phyloP scores from a whole-genome alignment of 1,140 invertebrate genomes.

The Bicyclus anynana region DNA sequence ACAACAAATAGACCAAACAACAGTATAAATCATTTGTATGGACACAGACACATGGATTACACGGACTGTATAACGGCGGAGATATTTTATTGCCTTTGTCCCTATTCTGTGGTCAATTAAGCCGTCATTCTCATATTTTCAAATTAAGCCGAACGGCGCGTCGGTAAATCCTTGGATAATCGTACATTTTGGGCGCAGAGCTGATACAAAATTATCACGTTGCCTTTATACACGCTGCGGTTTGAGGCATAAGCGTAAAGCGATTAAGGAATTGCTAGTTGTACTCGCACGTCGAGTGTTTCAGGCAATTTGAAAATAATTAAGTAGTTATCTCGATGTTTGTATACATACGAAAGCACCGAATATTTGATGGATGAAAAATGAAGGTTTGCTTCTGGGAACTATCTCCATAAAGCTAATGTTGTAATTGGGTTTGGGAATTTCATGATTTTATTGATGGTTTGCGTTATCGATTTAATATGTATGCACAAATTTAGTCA shows the following conservation, averaged over 20 bases:
- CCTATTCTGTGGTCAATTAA: conserved; percentile 49
- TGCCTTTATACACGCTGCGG: conserved; percentile 12
- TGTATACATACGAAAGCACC: no score
- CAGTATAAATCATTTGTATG: not conserved
- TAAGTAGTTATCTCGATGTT: no score
- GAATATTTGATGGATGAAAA: no score
- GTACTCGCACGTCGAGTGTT: no score
- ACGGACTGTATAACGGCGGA: conserved; percentile 14
- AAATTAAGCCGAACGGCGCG: conserved; percentile 49
- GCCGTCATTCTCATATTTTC: conserved; percentile 60
- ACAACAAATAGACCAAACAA: not conserved
- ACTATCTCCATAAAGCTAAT: no score
- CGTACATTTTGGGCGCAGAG: conserved; percentile 42
- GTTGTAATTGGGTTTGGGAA: no score
- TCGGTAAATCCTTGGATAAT: conserved; percentile 51
- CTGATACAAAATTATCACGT: conserved; percentile 44
- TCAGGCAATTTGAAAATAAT: no score
- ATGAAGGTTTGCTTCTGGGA: no score
- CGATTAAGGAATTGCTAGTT: no score
- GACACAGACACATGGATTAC: not conserved
- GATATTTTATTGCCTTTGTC: conserved; percentile 27
- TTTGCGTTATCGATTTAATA: no score
- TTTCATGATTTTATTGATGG: no score
- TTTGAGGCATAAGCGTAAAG: conserved; percentile 4
- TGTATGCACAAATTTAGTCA: no score